These are phyloP conservation scores for Guaruba guarouba DNA, from an alignment of 2,113 vertebrate species.

Conservation along the genomic window DNA sequence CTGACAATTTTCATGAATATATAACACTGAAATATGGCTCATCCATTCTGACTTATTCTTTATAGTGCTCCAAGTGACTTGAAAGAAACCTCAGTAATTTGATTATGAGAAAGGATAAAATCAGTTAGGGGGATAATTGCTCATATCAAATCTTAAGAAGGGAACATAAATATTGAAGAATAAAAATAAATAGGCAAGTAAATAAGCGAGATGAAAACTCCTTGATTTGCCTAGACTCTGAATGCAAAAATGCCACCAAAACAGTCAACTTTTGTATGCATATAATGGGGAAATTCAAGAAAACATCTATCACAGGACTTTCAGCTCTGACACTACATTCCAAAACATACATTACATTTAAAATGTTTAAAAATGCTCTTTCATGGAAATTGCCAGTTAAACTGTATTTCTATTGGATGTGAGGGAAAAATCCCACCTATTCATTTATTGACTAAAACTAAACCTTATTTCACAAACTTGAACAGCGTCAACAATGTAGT, in stretches of 20 bases:
- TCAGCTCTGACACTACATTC: neutral
- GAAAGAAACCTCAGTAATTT: slow-evolving; percentile 11
- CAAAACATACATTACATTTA: neutral
- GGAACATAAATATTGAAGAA: slow-evolving; percentile 11
- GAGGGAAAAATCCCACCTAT: neutral
- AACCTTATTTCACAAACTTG: neutral
- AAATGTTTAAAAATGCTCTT: neutral
- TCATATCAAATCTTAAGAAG: slow-evolving; percentile 28
- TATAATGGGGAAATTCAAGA: neutral
- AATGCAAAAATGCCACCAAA: neutral
- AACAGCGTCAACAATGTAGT: neutral
- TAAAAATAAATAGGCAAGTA: slow-evolving; percentile 34
- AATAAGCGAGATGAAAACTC: slow-evolving; percentile 6
- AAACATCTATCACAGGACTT: slow-evolving; percentile 11
- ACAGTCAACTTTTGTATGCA: neutral
- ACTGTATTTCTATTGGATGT: neutral
- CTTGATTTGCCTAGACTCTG: neutral
- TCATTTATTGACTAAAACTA: neutral
- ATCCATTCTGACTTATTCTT: slow-evolving; percentile 6
- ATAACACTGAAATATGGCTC: slow-evolving; percentile 40
- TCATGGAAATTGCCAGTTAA: neutral
- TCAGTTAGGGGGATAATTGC: slow-evolving; percentile 25
- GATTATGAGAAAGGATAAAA: slow-evolving; percentile 39
- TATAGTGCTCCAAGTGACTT: neutral
- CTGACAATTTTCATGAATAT: slow-evolving; percentile 58